Base-by-base conservation (phyloP, 2,113 vertebrate genomes). In the Geococcyx californianus region DNA sequence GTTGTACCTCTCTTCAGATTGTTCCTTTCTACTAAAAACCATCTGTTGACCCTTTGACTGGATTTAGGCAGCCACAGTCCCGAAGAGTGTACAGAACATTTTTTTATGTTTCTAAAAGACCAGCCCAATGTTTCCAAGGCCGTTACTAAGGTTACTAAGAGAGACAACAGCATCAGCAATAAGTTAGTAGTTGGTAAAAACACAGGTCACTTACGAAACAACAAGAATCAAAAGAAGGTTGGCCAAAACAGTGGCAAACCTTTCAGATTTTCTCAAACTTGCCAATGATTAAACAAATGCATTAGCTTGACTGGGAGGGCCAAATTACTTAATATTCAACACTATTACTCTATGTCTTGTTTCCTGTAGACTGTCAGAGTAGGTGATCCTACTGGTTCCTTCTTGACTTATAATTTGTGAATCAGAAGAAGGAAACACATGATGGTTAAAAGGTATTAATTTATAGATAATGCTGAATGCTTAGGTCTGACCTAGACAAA, bases 371-470 rank as follows among this genome's bases (percentile, higher is more conserved):
- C 72, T 69, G 75, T 9, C 49, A 89, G 42, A 77, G 63, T 17
- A 88, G 34, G 83, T 88, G 63, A 95, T 31, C 82, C 68, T 95
- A 74, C 85, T 74, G 75, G 91, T 87, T 95, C 60, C 77, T 85
- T 87, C 90, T 89, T 52, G 79, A 87, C 75, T 91, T 91, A 51
- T 86, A 94, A 95, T 96, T 95, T 94, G 88, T 96, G 93, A 95
- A 95, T 96, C 93, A 95, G 72, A 94, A 89, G 66, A n/a, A 94
- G 91, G 95, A 97, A 96, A 88, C 70, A 94, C 83, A 89, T 66
- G 63, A 93, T 40, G 0, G 4, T 40, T 84, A 88, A 87, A 83
- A 89, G 91, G 87, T 81, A 95, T 77, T 96, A 93, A 95, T 95
- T 94, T 95, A 80, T 29, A 94, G 82, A 95, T 88, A 95, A 91